Evolutionary conservation across 1,140 invertebrate species (phyloP).

Genomic region (Euschistus heros): DNA sequence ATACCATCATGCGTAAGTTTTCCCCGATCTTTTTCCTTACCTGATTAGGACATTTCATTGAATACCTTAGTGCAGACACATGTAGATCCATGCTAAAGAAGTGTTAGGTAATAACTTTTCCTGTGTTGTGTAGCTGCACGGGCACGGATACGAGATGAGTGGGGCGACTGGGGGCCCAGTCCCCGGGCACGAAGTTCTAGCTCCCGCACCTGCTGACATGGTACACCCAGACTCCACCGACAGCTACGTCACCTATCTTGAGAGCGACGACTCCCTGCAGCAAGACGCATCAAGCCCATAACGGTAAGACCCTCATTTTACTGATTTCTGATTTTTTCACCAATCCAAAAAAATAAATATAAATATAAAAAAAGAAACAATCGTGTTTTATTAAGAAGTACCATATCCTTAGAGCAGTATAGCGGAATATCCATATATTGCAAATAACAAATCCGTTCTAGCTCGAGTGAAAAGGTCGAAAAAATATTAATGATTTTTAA

Average conservation of each 20-base stretch:
- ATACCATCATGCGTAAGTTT: no score
- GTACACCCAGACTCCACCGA: constrained; percentile 71
- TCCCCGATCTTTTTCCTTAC: no score
- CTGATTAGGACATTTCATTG: no score
- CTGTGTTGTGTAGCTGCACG: constrained; percentile 62
- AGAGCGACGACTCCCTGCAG: constrained; percentile 67
- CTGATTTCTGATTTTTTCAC: not conserved
- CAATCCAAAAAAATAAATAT: not conserved
- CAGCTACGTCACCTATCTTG: constrained; percentile 80
- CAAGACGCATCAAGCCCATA: constrained; percentile 51
- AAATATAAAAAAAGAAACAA: no score
- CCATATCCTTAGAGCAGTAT: no score
- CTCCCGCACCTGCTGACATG: constrained; percentile 47
- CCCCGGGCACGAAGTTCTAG: constrained; percentile 25
- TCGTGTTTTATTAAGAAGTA: no score
- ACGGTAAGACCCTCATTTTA: constrained; percentile 32
- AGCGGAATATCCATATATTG: no score
- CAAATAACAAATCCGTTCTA: no score
- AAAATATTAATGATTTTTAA: no score
- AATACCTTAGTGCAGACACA: no score
- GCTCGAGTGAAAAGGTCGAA: no score
- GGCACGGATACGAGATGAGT: constrained; percentile 72
- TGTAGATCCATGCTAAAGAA: no score
- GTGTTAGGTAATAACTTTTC: not conserved
- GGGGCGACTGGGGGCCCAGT: constrained; percentile 34